Conservation (phyloP, 2,888 invertebrate species). For the Amphimallon solstitiale region DNA sequence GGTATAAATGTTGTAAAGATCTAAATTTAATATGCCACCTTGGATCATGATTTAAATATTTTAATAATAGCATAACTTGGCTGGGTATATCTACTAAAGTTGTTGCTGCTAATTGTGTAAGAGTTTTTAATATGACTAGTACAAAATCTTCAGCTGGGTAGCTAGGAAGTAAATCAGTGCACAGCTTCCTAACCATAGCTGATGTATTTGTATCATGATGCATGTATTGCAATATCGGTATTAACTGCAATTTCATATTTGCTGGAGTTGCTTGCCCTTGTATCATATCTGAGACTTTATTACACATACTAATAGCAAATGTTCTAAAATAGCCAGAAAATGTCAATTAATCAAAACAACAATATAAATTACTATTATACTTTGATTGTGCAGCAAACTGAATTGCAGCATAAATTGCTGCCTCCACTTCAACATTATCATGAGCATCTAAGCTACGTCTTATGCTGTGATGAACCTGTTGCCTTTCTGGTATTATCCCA, state of each 20-base stretch:
- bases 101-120: slow-evolving; percentile 88
- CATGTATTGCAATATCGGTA: slow-evolving; percentile 92
- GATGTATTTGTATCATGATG: slow-evolving; percentile 78
- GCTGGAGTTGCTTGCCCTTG: slow-evolving; percentile 92
- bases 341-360: neutral
- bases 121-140: slow-evolving; percentile 82
- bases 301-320: slow-evolving; percentile 96
- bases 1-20: slow-evolving; percentile 73
- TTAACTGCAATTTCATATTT: slow-evolving; percentile 88
- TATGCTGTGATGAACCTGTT: slow-evolving; percentile 95
- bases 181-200: slow-evolving; percentile 76
- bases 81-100: slow-evolving; percentile 91
- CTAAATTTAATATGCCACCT: slow-evolving; percentile 76
- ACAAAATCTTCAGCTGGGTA: slow-evolving; percentile 86
- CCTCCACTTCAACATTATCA: slow-evolving; percentile 95
- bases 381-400: slow-evolving; percentile 95
- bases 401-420: slow-evolving; percentile 93
- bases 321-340: slow-evolving; percentile 66
- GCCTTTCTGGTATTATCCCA: slow-evolving; percentile 91
- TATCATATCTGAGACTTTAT: slow-evolving; percentile 95
- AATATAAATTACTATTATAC: slow-evolving; percentile 63
- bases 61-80: slow-evolving; percentile 77
- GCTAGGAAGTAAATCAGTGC: slow-evolving; percentile 77
- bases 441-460: slow-evolving; percentile 91
- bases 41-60: slow-evolving; percentile 75